These are phyloP conservation scores for Apodemus speciosus DNA, from an alignment of 2,113 vertebrate species.

Conservation along the genomic window DNA sequence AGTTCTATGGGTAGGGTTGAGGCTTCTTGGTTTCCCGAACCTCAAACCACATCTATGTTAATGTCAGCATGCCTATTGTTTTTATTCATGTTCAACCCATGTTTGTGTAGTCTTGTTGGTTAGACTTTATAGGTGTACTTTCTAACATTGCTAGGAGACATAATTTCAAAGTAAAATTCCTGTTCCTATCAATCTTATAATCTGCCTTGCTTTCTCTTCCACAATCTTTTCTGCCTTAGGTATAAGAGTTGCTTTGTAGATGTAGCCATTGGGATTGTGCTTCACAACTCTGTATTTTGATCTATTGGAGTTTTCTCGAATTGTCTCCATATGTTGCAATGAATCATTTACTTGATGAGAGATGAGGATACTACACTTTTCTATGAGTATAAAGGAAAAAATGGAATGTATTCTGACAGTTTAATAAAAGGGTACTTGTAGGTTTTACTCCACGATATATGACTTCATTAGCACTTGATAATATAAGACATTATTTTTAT, in stretches of 20 bases:
- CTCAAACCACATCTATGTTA: background rate
- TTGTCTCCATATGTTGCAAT: background rate
- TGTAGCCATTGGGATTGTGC: background rate
- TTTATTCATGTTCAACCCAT: background rate
- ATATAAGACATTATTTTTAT: background rate
- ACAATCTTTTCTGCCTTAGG: background rate
- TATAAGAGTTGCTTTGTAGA: background rate
- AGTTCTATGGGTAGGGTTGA: background rate
- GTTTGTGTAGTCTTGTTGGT: background rate
- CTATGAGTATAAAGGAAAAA: background rate
- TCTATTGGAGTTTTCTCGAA: background rate
- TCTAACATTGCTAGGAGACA: background rate
- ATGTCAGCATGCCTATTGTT: background rate
- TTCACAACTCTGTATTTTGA: background rate
- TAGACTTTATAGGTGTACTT: background rate
- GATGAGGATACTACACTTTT: background rate
- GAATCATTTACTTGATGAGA: background rate
- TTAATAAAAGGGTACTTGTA: background rate
- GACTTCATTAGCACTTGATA: background rate
- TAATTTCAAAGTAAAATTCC: background rate
- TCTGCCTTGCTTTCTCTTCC: background rate
- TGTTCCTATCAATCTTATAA: background rate
- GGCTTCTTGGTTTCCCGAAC: background rate
- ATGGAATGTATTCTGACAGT: background rate
- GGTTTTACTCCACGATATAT: background rate